These are phyloP conservation scores for Orthosia cruda DNA, from an alignment of 2,888 invertebrate species.

Conservation along the genomic window DNA sequence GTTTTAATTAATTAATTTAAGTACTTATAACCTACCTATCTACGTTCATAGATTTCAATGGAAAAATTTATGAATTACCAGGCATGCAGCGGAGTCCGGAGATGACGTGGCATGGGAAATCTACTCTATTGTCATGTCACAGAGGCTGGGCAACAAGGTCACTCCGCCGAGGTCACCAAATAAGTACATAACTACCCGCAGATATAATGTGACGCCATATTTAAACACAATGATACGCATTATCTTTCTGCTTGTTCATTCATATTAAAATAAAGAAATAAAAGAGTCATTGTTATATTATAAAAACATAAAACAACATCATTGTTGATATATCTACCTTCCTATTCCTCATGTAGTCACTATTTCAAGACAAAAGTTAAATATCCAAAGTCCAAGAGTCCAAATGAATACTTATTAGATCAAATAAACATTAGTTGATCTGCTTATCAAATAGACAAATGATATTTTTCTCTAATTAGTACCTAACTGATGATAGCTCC, in stretches of 20 bases:
- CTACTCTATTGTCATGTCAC: slow-evolving; percentile 77
- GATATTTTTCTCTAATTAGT: slow-evolving; percentile 31
- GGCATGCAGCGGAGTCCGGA: slow-evolving; percentile 11
- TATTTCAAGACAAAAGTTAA: background rate
- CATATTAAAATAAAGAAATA: slow-evolving; percentile 22
- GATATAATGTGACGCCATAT: slow-evolving; percentile 35
- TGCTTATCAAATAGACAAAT: slow-evolving; percentile 16
- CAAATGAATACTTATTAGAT: background rate
- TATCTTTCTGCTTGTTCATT: slow-evolving; percentile 42
- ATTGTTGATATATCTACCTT: background rate
- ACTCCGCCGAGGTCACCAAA: slow-evolving; percentile 52
- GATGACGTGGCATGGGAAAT: slow-evolving; percentile 72
- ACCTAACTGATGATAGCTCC: slow-evolving; percentile 8
- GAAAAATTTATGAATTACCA: slow-evolving; percentile 22
- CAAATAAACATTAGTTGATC: slow-evolving; percentile 16
- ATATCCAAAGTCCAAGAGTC: background rate
- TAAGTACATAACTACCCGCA: slow-evolving; percentile 34
- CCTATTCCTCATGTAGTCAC: background rate
- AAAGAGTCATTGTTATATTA: slow-evolving; percentile 12
- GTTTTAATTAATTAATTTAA: slow-evolving; percentile 2
- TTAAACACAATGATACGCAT: slow-evolving; percentile 42
- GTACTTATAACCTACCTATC: background rate
- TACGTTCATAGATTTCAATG: slow-evolving; percentile 1
- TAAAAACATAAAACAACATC: background rate
- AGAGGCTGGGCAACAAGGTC: slow-evolving; percentile 72